Evolutionary conservation across 2,113 vertebrate species (phyloP), one percentile per base, ranked within the genome.

Genomic region (Ondatra zibethicus): DNA sequence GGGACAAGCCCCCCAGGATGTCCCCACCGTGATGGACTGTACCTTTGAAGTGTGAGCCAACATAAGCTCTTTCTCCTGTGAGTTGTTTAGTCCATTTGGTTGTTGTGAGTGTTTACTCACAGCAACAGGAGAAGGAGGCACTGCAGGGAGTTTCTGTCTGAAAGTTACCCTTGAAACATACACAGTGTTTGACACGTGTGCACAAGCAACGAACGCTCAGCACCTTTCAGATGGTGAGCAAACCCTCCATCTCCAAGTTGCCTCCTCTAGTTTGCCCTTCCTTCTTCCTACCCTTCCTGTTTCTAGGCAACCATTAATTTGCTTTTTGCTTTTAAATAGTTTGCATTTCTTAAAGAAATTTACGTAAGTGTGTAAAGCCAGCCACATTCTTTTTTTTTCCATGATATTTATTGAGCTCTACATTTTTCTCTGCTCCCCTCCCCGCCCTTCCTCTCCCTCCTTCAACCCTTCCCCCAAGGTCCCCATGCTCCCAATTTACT

Each of bases 291-390:
- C 42, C 16, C 16, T 89, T 76, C 21, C 36, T 66, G 68, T 72
- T 73, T 88, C 85, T 72, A 72, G 68, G 50, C 19, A 85, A 93
- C 9, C 61, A n/a, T 8, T 76, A 31, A 84, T 82, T 82, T 78
- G 61, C 70, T 93, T 89, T 84, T 91, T 87, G 7, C 36, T 84
- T 80, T 93, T 68, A 77, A 84, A 31, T 23, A 80, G 52, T 72
- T 88, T 70, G 33, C 33, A n/a, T 70, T 23, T 68, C 68, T 50
- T 8, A 47, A 16, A 65, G 31, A 50, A 70, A 36, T 70, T 52
- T 88, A 27, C 3, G 4, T 87, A 50, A 36, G 84, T 87, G 19
- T 21, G 13, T 87, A 47, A 68, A 87, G 42, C 19, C 65, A 70
- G 17, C 19, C n/a, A 87, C 27, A 31, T 63, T 86, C 31, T 66